Evolutionary conservation across 1,140 invertebrate genomes (phyloP).

Genomic region (Drosophila athabasca): DNA sequence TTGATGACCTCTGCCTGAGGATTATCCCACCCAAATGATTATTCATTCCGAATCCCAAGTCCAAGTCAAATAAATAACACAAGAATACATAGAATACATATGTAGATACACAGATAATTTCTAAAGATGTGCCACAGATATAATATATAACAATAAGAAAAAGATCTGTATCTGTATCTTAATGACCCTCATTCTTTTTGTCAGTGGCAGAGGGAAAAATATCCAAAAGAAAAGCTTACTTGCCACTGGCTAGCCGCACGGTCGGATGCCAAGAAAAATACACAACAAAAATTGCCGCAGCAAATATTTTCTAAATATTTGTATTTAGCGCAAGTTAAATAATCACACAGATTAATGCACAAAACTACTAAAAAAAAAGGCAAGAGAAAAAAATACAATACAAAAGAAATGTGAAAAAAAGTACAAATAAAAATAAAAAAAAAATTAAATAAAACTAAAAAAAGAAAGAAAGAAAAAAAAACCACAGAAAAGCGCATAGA

Average conservation of each 20-base stretch:
- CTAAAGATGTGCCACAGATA: neutral
- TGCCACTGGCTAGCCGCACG: too few species aligned
- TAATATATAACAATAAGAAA: slow-evolving; percentile 27
- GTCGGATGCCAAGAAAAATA: slow-evolving; percentile 75
- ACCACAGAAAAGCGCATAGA: slow-evolving; percentile 29
- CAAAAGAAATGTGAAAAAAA: slow-evolving; percentile 47
- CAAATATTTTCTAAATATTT: slow-evolving; percentile 79
- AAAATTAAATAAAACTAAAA: slow-evolving; percentile 12
- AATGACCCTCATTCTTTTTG: slow-evolving; percentile 73
- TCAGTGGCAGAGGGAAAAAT: slow-evolving; percentile 17
- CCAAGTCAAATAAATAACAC: slow-evolving; percentile 37
- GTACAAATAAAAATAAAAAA: slow-evolving; percentile 15
- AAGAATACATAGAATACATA: slow-evolving; percentile 22
- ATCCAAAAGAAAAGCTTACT: slow-evolving; percentile 35
- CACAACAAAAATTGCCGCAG: slow-evolving; percentile 69
- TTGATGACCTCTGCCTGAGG: slow-evolving; percentile 25
- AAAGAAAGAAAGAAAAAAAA: slow-evolving; percentile 6
- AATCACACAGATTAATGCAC: slow-evolving; percentile 73
- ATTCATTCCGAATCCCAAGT: slow-evolving; percentile 23
- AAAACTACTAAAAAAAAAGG: slow-evolving; percentile 49
- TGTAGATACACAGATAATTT: slow-evolving; percentile 15
- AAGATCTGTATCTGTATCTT: slow-evolving; percentile 53
- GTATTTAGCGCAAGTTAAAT: slow-evolving; percentile 81
- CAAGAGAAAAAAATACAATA: slow-evolving; percentile 15
- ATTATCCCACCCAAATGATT: slow-evolving; percentile 18